Conservation (phyloP, 2,888 invertebrate genomes). For the Ophion obscuratus region DNA sequence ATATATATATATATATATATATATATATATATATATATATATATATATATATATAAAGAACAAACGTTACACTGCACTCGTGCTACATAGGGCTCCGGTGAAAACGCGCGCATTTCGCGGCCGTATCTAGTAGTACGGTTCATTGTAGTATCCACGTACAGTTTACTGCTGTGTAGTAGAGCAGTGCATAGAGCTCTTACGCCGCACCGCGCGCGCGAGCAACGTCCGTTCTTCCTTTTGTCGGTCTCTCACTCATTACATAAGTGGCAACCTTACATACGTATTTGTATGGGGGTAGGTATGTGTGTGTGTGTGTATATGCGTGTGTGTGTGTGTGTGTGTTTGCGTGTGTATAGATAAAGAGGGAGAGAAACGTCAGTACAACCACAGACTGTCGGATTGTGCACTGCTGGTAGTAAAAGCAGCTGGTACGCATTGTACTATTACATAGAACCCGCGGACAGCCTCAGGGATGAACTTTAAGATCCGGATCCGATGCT, state of each 20-base stretch:
- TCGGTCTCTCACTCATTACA: slow-evolving; percentile 65
- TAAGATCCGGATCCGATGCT: slow-evolving; percentile 43
- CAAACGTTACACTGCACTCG: slow-evolving; percentile 12
- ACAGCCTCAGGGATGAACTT: slow-evolving; percentile 19
- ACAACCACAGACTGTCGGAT: slow-evolving; percentile 20
- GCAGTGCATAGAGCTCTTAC: slow-evolving; percentile 16
- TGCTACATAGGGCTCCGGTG: slow-evolving; percentile 3
- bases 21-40: neutral
- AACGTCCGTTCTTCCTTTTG: slow-evolving; percentile 58
- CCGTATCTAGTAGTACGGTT: neutral
- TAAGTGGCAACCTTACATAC: slow-evolving; percentile 60
- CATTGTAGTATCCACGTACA: neutral
- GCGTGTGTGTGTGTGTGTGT: no score
- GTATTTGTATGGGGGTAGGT: neutral
- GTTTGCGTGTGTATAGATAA: no score
- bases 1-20: no score
- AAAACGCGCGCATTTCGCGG: slow-evolving; percentile 2
- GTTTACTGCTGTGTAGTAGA: neutral
- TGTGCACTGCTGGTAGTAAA: slow-evolving; percentile 14
- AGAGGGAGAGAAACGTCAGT: slow-evolving; percentile 7
- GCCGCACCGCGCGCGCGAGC: slow-evolving; percentile 18
- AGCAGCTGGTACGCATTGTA: slow-evolving; percentile 23
- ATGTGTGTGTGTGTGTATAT: no score
- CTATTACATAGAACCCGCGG: slow-evolving; percentile 5
- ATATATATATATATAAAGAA: slow-evolving; percentile 8